Evolutionary conservation across 2,888 invertebrate species (phyloP).

Genomic region (Sussaba pulchella): DNA sequence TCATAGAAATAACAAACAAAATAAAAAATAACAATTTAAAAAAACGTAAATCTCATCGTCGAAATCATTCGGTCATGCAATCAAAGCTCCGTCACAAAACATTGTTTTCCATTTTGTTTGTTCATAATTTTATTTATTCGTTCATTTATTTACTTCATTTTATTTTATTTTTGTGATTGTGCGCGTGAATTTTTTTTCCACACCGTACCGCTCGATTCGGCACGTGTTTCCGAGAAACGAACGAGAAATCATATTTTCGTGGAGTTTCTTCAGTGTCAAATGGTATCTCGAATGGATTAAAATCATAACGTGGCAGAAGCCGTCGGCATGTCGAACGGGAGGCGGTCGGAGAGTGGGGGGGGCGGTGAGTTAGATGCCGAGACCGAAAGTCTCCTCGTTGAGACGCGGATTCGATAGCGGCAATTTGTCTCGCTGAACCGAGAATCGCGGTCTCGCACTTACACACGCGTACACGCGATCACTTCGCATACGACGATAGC

Average conservation of each 20-base stretch:
- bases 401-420: constrained; percentile 34
- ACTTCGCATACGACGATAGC: too few species aligned
- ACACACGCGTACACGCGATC: too few species aligned
- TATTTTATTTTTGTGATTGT: too few species aligned
- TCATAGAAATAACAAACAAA: too few species aligned
- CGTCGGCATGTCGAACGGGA: too few species aligned
- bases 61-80: neutral
- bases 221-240: neutral
- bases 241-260: neutral
- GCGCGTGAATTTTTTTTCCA: neutral
- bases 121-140: too few species aligned
- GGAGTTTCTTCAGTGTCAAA: neutral
- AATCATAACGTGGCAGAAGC: constrained; percentile 5
- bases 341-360: too few species aligned
- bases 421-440: constrained; percentile 44
- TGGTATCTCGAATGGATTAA: constrained; percentile 22
- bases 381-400: constrained; percentile 47
- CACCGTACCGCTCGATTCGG: neutral
- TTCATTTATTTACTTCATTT: too few species aligned
- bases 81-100: too few species aligned
- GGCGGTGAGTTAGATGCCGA: neutral
- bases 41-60: too few species aligned
- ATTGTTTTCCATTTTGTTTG: too few species aligned
- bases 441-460: constrained; percentile 22
- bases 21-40: too few species aligned